Base-by-base conservation (phyloP, 2,888 invertebrate species). In the Deroplatys truncata region DNA sequence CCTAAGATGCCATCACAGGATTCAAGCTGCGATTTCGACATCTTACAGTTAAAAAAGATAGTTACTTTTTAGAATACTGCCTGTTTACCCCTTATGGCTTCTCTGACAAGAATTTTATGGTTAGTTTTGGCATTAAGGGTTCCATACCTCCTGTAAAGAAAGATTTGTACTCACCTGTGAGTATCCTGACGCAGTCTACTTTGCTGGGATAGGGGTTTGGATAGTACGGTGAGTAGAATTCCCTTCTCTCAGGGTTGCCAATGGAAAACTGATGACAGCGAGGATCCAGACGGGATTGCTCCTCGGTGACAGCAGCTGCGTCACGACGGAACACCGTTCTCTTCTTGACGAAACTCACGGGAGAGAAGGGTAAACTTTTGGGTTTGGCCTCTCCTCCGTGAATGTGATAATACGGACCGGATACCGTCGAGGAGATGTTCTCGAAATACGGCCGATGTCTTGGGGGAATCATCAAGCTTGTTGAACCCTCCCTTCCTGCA, bases 221-320 rank as follows among this genome's bases (percentile, higher is more conserved):
- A 93, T 95, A 96, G 91, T 95, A 95, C 0, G 97, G 97, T 91
- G 96, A 96, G 92, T 95, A 96, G 92, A 97, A 96, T 92, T 94
- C 94, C 92, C 94, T 94, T n/a, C 93, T 93, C 2, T 89, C 85
- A 15, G 93, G 93, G 92, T 96, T 95, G 28, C 95, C 95, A 89
- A 94, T 93, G 28, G 93, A 93, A 92, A 96, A 96, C 91, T 95
- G 94, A 90, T 94, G 94, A 92, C 96, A 96, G 25, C 85, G 85
- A 10, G 56, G 56, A 9, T 72, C 56, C 16, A 5, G 56, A 20
- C 56, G 56, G 56, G 56, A 72, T 20, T 43, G 35, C 43, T 28
- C 83, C 28, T 31, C 49, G 4, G 85, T 8, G 25, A 82, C 85
- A 15, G 72, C 89, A 1, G 16, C 82, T 15, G 31, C 29, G 43